Base-by-base conservation (phyloP, 2,888 invertebrate genomes). In the Deilephila porcellus region DNA sequence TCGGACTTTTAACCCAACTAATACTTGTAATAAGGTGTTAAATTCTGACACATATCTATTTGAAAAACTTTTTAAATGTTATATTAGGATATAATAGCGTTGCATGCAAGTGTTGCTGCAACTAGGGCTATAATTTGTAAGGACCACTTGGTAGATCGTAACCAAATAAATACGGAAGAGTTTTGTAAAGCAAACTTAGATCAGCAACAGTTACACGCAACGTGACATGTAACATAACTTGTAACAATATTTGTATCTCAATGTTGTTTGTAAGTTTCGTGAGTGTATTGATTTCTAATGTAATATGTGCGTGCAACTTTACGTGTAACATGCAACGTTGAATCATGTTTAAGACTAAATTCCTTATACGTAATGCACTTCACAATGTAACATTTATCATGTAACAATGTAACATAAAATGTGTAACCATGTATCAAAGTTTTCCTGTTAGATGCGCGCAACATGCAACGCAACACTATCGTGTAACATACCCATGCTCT, bases 331-430 rank as follows among this genome's bases (percentile, higher is more conserved):
- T 6, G 56, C n/a, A 56, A 56, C 56, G 17, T 56, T 45, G 45
- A 25, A 52, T 2, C 7, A 11, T 20, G 5, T 14, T 25, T 17
- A 63, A 19, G 19, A 62, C 14, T 32, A 34, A 37, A 25, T 45
- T 52, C 11, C 14, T 67, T 67, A 25, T 11, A 14, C 67, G 52
- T 45, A 67, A 67, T 3, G 45, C 25, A 29, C 52, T n/a, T 67
- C 67, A 45, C 25, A 67, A 45, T 37, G 11, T 64, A 64, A 20
- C 37, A 20, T 67, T 45, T 52, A 67, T 37, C 45, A 64, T 64
- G 64, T 64, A 64, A 67, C 67, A 52, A 64, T 64, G 64, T 64
- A 64, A 67, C 67, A 67, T 67, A 67, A 64, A 25, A 20, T 52
- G 45, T 67, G 67, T 67, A 67, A 52, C 25, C 67, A 67, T 67